A percentile compares a stretch with the other conserved stretches of the same genome.
phyloP scores from a whole-genome alignment of 2,797 vertebrate genomes.

The Sphaeramia orbicularis region DNA sequence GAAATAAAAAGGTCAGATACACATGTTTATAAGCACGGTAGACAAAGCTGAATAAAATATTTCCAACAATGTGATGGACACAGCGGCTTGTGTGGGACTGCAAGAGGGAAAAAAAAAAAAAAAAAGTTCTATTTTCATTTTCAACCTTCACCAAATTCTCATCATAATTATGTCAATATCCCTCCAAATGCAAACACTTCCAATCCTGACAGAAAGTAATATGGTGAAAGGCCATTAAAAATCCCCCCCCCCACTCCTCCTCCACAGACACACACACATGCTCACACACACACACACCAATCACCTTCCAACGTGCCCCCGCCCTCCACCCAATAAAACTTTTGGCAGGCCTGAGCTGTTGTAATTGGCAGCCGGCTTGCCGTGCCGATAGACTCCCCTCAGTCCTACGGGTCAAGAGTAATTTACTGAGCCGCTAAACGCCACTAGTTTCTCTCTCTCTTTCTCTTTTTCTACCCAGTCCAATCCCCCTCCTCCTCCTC shows the following conservation, averaged over 20 bases:
- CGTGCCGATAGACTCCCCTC: slow-evolving; percentile 83
- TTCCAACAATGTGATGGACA: slow-evolving; percentile 40
- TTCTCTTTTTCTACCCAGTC: slow-evolving; percentile 62
- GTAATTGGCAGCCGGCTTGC: slow-evolving; percentile 87
- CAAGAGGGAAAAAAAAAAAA: slow-evolving; percentile 24
- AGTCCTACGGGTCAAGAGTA: slow-evolving; percentile 88
- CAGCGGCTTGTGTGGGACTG: slow-evolving; percentile 25
- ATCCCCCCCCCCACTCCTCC: slow-evolving; percentile 53
- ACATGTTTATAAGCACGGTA: slow-evolving; percentile 18
- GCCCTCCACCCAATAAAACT: slow-evolving; percentile 82
- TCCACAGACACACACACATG: slow-evolving; percentile 20
- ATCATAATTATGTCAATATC: slow-evolving; percentile 84
- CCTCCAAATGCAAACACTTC: slow-evolving; percentile 79
- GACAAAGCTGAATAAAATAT: slow-evolving; percentile 33
- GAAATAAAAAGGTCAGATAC: neutral
- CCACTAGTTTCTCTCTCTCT: slow-evolving; percentile 64
- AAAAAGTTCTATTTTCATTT: slow-evolving; percentile 65
- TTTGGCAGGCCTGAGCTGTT: slow-evolving; percentile 85
- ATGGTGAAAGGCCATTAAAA: slow-evolving; percentile 81
- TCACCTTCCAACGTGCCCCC: slow-evolving; percentile 70
- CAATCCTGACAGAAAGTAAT: slow-evolving; percentile 80
- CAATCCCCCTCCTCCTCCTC: slow-evolving; percentile 35
- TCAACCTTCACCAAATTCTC: slow-evolving; percentile 82
- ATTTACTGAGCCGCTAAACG: slow-evolving; percentile 88
- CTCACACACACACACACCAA: slow-evolving; percentile 36